Conservation (phyloP, 2,888 invertebrate genomes). For the Creontiades dilutus region DNA sequence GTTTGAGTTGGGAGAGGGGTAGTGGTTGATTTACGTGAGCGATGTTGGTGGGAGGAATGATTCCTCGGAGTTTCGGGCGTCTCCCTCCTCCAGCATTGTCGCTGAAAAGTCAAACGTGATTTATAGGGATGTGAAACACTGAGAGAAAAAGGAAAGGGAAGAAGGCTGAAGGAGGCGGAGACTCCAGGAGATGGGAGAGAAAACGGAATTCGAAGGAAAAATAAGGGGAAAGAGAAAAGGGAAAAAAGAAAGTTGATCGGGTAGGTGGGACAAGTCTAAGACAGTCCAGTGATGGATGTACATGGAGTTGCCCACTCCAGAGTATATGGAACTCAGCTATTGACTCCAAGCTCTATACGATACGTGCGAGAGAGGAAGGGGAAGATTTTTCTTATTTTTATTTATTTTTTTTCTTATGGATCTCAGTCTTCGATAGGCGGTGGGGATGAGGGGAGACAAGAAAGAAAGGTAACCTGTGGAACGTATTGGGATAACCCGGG, state of each 20-base stretch:
- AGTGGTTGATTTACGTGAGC: constrained; percentile 8
- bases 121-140: constrained; percentile 26
- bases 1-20: too few species aligned
- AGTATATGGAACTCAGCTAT: constrained; percentile 55
- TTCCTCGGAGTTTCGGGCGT: background rate
- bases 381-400: background rate
- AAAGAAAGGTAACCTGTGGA: constrained; percentile 21
- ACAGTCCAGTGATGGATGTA: constrained; percentile 60
- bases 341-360: constrained; percentile 40
- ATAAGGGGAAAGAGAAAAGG: constrained; percentile 13
- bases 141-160: background rate
- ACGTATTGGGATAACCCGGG: constrained; percentile 27
- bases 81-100: background rate
- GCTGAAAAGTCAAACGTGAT: constrained; percentile 42
- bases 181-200: background rate
- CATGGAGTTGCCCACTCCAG: constrained; percentile 44
- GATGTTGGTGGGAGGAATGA: constrained; percentile 30
- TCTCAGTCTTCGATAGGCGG: too few species aligned
- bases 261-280: constrained; percentile 57
- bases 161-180: background rate
- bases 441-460: background rate
- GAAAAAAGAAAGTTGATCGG: constrained; percentile 48
- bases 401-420: background rate
- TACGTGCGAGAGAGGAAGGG: background rate
- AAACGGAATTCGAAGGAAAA: constrained; percentile 29